Evolutionary conservation across 1,140 invertebrate species (phyloP), one percentile per base, ranked within the genome.

Genomic region (Ruditapes philippinarum): DNA sequence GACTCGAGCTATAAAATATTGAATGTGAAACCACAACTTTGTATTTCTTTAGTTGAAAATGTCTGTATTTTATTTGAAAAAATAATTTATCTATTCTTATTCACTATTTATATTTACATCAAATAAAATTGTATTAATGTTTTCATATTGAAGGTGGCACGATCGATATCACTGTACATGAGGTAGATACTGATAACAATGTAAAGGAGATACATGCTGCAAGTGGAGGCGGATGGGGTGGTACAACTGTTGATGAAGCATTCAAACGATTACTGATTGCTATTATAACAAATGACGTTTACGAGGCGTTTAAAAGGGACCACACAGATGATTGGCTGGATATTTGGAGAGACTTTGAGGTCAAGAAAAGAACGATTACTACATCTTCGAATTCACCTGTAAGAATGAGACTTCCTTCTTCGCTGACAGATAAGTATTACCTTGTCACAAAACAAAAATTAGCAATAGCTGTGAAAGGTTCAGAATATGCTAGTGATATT

Each of bases 121-220:
- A 38, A 3, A 31, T 74, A 14, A 0, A 1, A 36, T n/a, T n/a
- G n/a, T n/a, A n/a, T n/a, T n/a, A n/a, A n/a, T n/a, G n/a, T n/a
- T 38, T 51, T 11, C 51, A 54, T 51, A 79, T 57, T 80, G 5
- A 31, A 86, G 83, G 83, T 42, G 83, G 83, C 11, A 86, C 83
- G 19, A 36, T 86, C 28, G 73, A 86, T 42, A 86, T 86, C 1
- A 86, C 83, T 17, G 49, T 86, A 12, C 83, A 86, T 86, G 68
- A 76, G 28, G 70, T 86, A 11, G 51, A 22, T 22, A 33, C 14
- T 0, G 7, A 5, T 12, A 38, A 38, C 36, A 31, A 14, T 17
- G 12, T 86, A 7, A 73, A 28, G 31, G 83, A 86, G 42, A 14
- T 86, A 12, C n/a, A 76, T 22, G 45, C 68, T 38, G 68, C 83